Evolutionary conservation across 2,797 vertebrate species (phyloP).

Genomic region (Pterois miles): DNA sequence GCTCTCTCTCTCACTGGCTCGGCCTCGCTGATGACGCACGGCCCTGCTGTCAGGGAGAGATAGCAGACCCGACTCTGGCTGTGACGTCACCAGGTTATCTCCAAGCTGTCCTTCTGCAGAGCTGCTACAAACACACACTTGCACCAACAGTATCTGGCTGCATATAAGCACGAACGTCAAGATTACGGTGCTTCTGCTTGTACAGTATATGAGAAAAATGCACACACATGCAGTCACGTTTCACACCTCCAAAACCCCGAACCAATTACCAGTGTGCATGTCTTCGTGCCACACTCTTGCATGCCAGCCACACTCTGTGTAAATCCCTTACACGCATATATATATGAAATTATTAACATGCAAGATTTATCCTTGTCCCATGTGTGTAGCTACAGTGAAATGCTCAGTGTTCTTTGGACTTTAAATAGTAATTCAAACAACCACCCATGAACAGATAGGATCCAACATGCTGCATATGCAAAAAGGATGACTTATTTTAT

Average conservation of each 20-base stretch:
- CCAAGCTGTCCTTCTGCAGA: slow-evolving; percentile 57
- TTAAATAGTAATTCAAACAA: not conserved
- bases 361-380: not conserved
- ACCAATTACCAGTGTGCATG: slow-evolving; percentile 23
- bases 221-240: slow-evolving; percentile 14
- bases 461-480: slow-evolving; percentile 8
- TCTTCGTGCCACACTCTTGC: not conserved
- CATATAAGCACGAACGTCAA: not conserved
- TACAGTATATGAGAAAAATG: not conserved
- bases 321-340: slow-evolving; percentile 12
- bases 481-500: slow-evolving; percentile 14
- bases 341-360: slow-evolving; percentile 13
- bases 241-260: slow-evolving; percentile 15
- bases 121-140: slow-evolving; percentile 23
- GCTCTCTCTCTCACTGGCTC: slow-evolving; percentile 27
- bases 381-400: not conserved
- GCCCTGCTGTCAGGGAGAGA: slow-evolving; percentile 63
- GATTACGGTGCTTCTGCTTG: slow-evolving; percentile 6
- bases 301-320: slow-evolving; percentile 4
- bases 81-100: slow-evolving; percentile 71
- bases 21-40: slow-evolving; percentile 66
- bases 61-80: slow-evolving; percentile 56
- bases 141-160: not conserved
- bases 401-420: not conserved
- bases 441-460: not conserved